These are phyloP conservation scores for Caloenas nicobarica DNA, from an alignment of 2,113 vertebrate species.

Conservation along the genomic window DNA sequence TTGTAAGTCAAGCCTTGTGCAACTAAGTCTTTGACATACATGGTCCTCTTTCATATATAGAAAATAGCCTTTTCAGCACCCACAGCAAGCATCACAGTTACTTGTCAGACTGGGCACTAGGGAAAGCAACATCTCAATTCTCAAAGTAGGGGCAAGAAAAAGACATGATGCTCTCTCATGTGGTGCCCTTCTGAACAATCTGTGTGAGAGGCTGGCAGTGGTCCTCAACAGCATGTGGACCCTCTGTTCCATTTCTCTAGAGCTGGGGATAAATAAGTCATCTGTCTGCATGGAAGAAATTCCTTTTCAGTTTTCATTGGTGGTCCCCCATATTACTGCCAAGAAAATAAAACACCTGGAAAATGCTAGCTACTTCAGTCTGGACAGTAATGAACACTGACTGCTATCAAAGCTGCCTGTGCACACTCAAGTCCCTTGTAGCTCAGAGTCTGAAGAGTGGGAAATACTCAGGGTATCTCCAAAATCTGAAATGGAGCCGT, in stretches of 20 bases:
- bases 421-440: not conserved
- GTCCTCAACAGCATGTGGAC: not conserved
- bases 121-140: not conserved
- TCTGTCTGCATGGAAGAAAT: not conserved
- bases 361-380: not conserved
- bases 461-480: not conserved
- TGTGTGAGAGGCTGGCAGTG: not conserved
- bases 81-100: not conserved
- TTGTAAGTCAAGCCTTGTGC: not conserved
- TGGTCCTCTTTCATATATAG: not conserved
- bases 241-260: not conserved
- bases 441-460: not conserved
- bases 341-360: not conserved
- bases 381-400: not conserved
- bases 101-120: not conserved
- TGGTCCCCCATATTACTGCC: not conserved
- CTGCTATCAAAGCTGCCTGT: fast-evolving
- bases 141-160: not conserved
- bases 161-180: not conserved
- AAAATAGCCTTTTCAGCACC: not conserved
- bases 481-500: not conserved
- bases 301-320: not conserved
- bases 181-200: not conserved
- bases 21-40: not conserved
- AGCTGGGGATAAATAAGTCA: not conserved